phyloP scores from a whole-genome alignment of 1,140 invertebrate genomes.

The Cherax destructor region DNA sequence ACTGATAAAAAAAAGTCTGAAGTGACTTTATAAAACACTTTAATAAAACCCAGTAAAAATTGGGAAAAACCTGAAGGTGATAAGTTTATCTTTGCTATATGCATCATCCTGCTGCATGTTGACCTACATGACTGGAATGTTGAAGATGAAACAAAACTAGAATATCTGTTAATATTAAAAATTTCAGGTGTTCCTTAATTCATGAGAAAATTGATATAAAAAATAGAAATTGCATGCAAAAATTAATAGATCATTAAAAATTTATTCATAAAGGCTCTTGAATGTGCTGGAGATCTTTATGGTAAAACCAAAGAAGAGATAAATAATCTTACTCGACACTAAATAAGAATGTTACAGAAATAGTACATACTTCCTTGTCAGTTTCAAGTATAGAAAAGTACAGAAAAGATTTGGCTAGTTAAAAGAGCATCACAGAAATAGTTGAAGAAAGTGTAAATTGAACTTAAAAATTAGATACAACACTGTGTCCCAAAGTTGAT shows the following conservation, averaged over 20 bases:
- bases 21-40: background rate
- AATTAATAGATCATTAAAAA: background rate
- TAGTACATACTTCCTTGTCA: background rate
- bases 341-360: background rate
- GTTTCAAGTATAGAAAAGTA: background rate
- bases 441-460: background rate
- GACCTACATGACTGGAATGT: background rate
- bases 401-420: background rate
- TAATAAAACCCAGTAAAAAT: background rate
- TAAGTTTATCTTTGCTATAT: background rate
- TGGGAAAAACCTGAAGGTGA: background rate
- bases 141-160: background rate
- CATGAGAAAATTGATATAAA: background rate
- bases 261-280: background rate
- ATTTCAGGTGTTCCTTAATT: background rate
- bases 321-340: background rate
- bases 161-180: constrained; percentile 27
- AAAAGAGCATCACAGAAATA: background rate
- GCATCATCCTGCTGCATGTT: constrained; percentile 2
- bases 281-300: background rate
- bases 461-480: constrained; percentile 11
- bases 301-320: background rate
- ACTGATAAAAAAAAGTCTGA: background rate
- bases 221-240: background rate
- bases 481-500: constrained; percentile 39